phyloP scores from a whole-genome alignment of 2,113 vertebrate species.

The Microtus ochrogaster region DNA sequence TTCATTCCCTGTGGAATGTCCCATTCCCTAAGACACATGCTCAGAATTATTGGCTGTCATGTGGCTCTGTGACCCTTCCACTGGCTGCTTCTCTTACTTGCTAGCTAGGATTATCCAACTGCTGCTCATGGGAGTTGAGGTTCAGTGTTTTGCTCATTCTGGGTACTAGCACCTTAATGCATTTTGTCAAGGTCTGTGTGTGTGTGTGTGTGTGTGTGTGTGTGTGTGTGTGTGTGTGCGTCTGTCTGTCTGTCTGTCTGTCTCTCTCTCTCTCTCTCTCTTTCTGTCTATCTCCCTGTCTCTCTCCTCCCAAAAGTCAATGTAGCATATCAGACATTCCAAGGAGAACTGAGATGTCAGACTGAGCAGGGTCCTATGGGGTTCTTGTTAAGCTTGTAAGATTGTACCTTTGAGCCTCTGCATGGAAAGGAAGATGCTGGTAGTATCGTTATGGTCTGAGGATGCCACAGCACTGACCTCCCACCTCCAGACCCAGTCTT shows the following conservation, averaged over 20 bases:
- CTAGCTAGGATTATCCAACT: background rate
- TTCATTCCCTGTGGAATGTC: background rate
- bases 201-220: no score
- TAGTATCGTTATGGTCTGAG: rapidly evolving
- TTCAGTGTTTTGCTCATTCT: background rate
- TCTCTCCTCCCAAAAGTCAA: background rate
- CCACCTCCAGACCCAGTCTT: background rate
- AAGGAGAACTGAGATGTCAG: background rate
- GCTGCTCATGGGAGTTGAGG: background rate
- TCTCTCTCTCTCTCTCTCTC: background rate
- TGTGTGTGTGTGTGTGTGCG: no score
- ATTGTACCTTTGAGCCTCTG: background rate
- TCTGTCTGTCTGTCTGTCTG: no score
- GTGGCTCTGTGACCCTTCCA: background rate
- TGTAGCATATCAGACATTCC: background rate
- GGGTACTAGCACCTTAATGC: background rate
- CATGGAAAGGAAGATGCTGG: background rate
- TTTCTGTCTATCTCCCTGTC: background rate
- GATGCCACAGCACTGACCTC: background rate
- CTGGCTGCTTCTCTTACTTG: background rate
- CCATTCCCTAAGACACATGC: background rate
- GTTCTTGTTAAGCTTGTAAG: background rate
- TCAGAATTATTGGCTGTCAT: background rate
- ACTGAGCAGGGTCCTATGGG: background rate
- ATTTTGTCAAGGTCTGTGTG: background rate